Conservation (phyloP, 2,888 invertebrate genomes). For the Mesorhabditis belari region DNA sequence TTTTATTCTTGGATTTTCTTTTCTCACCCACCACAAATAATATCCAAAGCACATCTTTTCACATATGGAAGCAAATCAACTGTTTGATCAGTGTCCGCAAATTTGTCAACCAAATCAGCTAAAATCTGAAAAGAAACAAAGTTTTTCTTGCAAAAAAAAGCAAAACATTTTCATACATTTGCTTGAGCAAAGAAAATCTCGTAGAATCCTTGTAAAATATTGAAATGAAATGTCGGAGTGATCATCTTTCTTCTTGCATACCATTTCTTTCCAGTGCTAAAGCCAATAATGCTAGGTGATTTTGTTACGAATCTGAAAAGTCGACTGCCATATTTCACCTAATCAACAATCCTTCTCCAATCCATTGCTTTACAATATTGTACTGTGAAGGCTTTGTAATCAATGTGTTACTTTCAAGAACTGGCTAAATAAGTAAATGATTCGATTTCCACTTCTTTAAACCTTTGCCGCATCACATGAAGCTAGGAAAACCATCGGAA, state of each 20-base stretch:
- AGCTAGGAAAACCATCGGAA: conserved; percentile 18
- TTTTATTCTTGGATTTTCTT: conserved; percentile 1
- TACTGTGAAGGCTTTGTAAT: conserved; percentile 55
- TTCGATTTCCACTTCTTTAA: not conserved
- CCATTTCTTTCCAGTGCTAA: conserved; percentile 57
- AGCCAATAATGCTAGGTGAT: too few relatives aligned
- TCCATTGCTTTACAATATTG: conserved; percentile 55
- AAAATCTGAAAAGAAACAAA: conserved; percentile 14
- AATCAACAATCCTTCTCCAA: conserved; percentile 57
- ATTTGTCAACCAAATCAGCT: conserved; percentile 48
- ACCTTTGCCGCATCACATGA: conserved; percentile 24
- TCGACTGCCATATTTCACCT: conserved; percentile 31
- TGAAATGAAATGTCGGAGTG: conserved; percentile 60
- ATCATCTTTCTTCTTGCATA: conserved; percentile 55
- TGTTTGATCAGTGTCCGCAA: conserved; percentile 31
- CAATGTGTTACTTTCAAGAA: conserved; percentile 46
- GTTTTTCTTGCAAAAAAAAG: too few relatives aligned
- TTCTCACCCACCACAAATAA: conserved; percentile 33
- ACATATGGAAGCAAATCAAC: conserved; percentile 57
- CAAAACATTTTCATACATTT: conserved; percentile 3
- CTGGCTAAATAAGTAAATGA: conserved; percentile 5
- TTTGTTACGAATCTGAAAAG: not conserved
- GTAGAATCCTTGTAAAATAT: conserved; percentile 57
- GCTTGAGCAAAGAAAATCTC: conserved; percentile 22
- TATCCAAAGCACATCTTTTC: conserved; percentile 59